Base-by-base conservation (phyloP, 1,140 invertebrate species). In the Euglossa dilemma region DNA sequence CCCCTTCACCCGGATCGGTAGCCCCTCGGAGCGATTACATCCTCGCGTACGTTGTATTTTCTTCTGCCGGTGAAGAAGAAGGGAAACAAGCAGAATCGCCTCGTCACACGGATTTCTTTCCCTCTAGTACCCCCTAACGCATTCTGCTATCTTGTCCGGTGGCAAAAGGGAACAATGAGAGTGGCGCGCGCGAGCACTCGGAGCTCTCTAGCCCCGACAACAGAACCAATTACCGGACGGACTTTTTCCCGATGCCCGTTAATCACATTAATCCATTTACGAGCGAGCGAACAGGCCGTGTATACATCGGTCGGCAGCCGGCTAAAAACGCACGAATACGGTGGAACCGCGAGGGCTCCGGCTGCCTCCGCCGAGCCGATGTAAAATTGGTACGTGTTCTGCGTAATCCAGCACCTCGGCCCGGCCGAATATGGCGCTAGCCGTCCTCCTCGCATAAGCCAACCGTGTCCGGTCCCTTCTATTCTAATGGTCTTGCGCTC, bases 331-430 rank as follows among this genome's bases (percentile, higher is more conserved):
- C 54, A 56, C 80, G 80, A 67, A 64, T 76, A 75, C 63, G 50
- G 4, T 28, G 47, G 61, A 45, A 56, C 61, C 43, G 36, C 59
- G 25, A 64, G 52, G 25, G 14, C 25, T 28, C 25, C 11, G 45
- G n/a, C 54, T 47, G 45, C 56, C 67, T 47, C 57, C 67, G n/a
- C n/a, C 52, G 50, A 64, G 72, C 72, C 73, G 50, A 82, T 82
- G 80, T 83, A 83, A 83, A 83, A 83, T 83, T 77, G 81, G 64
- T 83, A 83, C 81, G 81, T 83, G 81, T 83, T 83, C 81, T 83
- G 81, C 81, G 81, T 83, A 83, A 83, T 83, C 75, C 81, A 83
- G 81, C 81, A 83, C 81, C 81, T 83, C 66, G 66, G 72, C 36
- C 61, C 52, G 43, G 23, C 81, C 81, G 81, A 83, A 83, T 83